phyloP scores from a whole-genome alignment of 2,888 invertebrate species.

The Melinaea menophilus region DNA sequence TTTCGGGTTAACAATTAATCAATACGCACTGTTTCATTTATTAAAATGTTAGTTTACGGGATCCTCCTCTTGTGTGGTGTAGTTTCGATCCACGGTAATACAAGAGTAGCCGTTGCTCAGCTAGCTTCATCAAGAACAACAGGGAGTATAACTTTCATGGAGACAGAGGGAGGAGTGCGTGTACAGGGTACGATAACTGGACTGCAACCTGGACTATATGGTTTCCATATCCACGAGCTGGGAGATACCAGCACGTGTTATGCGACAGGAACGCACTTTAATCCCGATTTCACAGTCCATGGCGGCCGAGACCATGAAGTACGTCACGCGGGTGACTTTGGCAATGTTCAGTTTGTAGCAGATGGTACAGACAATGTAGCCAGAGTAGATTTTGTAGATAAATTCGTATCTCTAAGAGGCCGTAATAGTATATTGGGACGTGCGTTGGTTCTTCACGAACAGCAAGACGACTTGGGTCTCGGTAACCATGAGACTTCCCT shows the following conservation, averaged over 20 bases:
- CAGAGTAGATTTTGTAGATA: slow-evolving; percentile 73
- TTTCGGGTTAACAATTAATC: too few species aligned
- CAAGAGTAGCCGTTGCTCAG: slow-evolving; percentile 50
- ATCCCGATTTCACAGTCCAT: slow-evolving; percentile 80
- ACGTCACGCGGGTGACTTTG: slow-evolving; percentile 86
- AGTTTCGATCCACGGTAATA: slow-evolving; percentile 16
- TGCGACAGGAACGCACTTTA: slow-evolving; percentile 81
- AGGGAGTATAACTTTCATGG: slow-evolving; percentile 63
- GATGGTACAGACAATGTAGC: slow-evolving; percentile 56
- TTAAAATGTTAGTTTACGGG: not conserved
- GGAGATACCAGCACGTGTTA: slow-evolving; percentile 75
- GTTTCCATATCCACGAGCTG: slow-evolving; percentile 82
- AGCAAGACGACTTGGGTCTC: slow-evolving; percentile 65
- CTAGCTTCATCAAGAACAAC: slow-evolving; percentile 41
- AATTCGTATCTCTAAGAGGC: slow-evolving; percentile 60
- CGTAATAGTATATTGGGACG: slow-evolving; percentile 65
- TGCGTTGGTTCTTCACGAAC: slow-evolving; percentile 64
- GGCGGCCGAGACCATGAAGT: slow-evolving; percentile 78
- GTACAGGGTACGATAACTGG: slow-evolving; percentile 74
- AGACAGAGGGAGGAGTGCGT: slow-evolving; percentile 64
- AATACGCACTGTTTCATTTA: too few species aligned
- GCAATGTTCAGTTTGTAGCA: slow-evolving; percentile 80
- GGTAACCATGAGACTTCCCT: slow-evolving; percentile 58
- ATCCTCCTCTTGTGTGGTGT: not conserved
- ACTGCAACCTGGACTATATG: slow-evolving; percentile 73